Evolutionary conservation across 2,113 vertebrate genomes (phyloP), one percentile per base, ranked within the genome.

Genomic region (Perca fluviatilis): DNA sequence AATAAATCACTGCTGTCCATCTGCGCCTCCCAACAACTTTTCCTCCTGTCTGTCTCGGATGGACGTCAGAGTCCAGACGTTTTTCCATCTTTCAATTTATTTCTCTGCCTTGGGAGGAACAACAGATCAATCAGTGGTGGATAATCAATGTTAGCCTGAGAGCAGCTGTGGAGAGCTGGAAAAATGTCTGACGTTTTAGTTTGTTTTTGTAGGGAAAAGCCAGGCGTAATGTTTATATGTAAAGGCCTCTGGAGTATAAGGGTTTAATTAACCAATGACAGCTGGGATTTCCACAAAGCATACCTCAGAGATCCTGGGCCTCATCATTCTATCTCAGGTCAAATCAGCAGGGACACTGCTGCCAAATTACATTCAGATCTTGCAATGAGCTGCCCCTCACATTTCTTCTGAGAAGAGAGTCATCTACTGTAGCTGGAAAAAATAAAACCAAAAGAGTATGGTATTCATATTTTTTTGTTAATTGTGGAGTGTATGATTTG

Each of bases 191-290:
- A 74, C 30, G 21, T 60, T 85, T 82, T 57, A 57, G 83, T 91
- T 89, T 93, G 83, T 91, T 92, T 73, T 89, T 83, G 66, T 57
- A 82, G 73, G 56, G 77, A 91, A 88, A 72, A 86, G 80, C 77
- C 83, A 85, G 68, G 74, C 64, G 30, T 87, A 68, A 83, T 90
- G 87, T 91, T 92, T 89, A 74, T 82, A 79, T 89, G 83, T 90
- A 71, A 87, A 88, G 74, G 88, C 71, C 85, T 90, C 85, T 79
- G 46, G 85, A 86, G 86, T 88, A 80, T 56, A 63, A 79, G 46
- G 70, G 81, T 88, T 92, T 86, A 91, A 92, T 90, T 87, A 89
- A 89, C 77, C 82, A 89, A 83, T 83, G 89, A 86, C 85, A 86
- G 84, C 84, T 84, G 77, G 86, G 87, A 86, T 87, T 91, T 91